A percentile compares a stretch with the other conserved stretches of the same genome.
These are phyloP conservation scores for Acrossocheilus fasciatus DNA, from an alignment of 2,797 vertebrate genomes.

Conservation along the genomic window DNA sequence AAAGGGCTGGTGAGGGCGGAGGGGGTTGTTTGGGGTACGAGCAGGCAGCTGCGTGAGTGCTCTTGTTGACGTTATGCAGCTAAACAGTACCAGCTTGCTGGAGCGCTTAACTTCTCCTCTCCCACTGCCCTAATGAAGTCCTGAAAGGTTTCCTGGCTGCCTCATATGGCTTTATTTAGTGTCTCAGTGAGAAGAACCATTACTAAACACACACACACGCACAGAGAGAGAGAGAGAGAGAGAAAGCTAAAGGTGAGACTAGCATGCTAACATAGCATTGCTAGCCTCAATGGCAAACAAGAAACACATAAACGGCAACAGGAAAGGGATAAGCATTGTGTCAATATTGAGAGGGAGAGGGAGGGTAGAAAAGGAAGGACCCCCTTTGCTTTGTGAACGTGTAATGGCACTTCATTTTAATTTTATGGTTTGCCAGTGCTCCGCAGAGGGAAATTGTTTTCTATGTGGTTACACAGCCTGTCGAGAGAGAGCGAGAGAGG, in stretches of 20 bases:
- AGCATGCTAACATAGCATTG: conserved; percentile 40
- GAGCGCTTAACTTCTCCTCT: conserved; percentile 79
- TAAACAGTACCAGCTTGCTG: conserved; percentile 86
- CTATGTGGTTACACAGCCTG: conserved; percentile 81
- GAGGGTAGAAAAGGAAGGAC: conserved; percentile 57
- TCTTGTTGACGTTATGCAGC: conserved; percentile 84
- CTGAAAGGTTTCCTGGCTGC: conserved; percentile 85
- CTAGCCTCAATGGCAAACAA: conserved; percentile 39
- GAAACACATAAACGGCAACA: conserved; percentile 39
- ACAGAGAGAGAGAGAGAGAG: conserved; percentile 60
- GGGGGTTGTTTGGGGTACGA: conserved; percentile 62
- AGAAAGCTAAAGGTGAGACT: conserved; percentile 56
- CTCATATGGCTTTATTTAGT: conserved; percentile 86
- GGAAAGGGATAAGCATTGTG: conserved; percentile 57
- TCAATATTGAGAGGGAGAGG: conserved; percentile 59
- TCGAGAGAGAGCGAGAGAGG: conserved; percentile 70
- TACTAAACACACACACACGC: conserved; percentile 68
- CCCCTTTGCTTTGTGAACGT: conserved; percentile 69
- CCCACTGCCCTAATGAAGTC: conserved; percentile 81
- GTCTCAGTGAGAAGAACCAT: conserved; percentile 79
- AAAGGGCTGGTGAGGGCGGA: conserved; percentile 18
- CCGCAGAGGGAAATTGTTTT: conserved; percentile 80
- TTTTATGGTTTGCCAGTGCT: conserved; percentile 82
- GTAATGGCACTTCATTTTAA: conserved; percentile 83
- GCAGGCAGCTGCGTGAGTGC: conserved; percentile 78